These are phyloP conservation scores for Brachyrhaphis roseni DNA, from an alignment of 2,797 vertebrate species.

Conservation along the genomic window DNA sequence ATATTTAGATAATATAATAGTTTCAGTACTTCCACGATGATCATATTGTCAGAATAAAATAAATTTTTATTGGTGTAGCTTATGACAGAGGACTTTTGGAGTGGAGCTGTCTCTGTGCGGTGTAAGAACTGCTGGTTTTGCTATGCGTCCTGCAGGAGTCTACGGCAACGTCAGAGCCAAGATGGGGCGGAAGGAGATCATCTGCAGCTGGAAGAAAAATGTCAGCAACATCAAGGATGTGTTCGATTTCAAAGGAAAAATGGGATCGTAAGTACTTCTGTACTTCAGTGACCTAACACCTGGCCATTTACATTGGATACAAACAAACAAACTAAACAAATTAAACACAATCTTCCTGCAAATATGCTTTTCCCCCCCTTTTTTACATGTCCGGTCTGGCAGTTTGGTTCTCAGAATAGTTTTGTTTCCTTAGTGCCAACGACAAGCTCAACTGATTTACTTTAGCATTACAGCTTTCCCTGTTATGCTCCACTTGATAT, in stretches of 20 bases:
- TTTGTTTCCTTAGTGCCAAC: neutral
- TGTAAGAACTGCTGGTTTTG: neutral
- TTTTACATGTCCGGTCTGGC: neutral
- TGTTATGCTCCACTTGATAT: too few species aligned
- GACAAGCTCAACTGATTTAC: neutral
- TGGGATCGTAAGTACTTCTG: constrained; percentile 90
- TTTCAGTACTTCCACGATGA: neutral
- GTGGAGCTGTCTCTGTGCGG: neutral
- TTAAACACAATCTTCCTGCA: neutral
- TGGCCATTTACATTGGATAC: neutral
- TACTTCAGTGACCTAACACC: neutral
- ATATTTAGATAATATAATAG: neutral
- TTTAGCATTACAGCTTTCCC: neutral
- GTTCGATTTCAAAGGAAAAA: constrained; percentile 91
- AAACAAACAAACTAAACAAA: neutral
- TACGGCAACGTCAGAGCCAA: constrained; percentile 81
- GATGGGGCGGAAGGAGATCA: constrained; percentile 89
- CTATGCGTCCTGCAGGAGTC: constrained; percentile 51
- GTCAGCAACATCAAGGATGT: constrained; percentile 91
- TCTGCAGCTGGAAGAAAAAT: constrained; percentile 91
- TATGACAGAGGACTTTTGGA: neutral
- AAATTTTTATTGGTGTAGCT: neutral
- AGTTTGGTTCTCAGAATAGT: neutral
- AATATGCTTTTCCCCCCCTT: neutral
- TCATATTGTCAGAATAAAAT: neutral